Base-by-base conservation (phyloP, 2,797 vertebrate genomes). In the Perdix hodgsoniae region DNA sequence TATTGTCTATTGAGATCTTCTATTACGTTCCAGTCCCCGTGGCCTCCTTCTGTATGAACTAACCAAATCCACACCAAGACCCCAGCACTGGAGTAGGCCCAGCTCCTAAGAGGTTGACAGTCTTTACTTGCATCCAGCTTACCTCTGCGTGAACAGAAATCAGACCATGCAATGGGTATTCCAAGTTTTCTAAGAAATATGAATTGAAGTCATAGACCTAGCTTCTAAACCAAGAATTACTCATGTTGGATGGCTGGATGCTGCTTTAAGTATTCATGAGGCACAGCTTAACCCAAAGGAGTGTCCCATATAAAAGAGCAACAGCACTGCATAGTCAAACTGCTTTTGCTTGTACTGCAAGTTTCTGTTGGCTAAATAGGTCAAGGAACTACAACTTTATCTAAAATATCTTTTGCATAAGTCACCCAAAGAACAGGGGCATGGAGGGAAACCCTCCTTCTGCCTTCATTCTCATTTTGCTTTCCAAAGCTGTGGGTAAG, bases 351-450 rank as follows among this genome's bases (percentile, higher is more conserved):
- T 83, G 95, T 95, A 92, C 1, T 39, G 82, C 93, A 74, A 90
- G 94, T 91, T 93, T 93, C 93, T 94, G 69, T 54, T 85, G 96
- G 90, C 88, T 93, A 96, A 95, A 95, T 93, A 96, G 94, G 96
- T 92, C 94, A 96, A 63, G 91, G 37, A 90, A 70, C 82, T 92
- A 94, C 64, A 83, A 50, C 91, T 96, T 92, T 95, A 95, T 95
- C 94, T 94, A 73, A 78, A 76, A 78, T 7, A 69, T 18, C 16
- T 90, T 88, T 54, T 57, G 59, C 52, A 5, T 47, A 69, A 82
- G 72, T 69, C 65, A 54, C 72, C 75, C 90, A 22, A 90, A 84
- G 63, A 86, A 63, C 37, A 74, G 44, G 44, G 61, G 9, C 37
- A 76, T 0, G 8, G 26, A 85, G 9, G 19, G 31, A 94, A n/a